A percentile compares a stretch with the other conserved stretches of the same genome.
These are phyloP conservation scores for Sciurus niger DNA, from an alignment of 2,113 vertebrate genomes.

Conservation along the genomic window DNA sequence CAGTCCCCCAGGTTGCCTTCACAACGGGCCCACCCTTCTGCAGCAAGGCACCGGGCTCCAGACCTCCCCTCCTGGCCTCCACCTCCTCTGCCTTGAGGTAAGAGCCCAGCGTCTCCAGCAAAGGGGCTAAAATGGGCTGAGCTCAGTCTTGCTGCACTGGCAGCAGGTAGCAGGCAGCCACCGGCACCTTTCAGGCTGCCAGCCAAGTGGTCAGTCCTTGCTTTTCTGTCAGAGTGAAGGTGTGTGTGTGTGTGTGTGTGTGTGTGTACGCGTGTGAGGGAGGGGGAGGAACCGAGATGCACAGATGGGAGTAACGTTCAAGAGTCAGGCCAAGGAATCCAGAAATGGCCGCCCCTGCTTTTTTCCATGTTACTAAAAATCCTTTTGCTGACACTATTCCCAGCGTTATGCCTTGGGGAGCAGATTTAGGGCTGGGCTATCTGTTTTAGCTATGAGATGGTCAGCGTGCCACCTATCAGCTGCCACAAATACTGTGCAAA, in stretches of 20 bases:
- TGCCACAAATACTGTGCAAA: not conserved
- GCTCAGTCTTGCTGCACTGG: fast-evolving
- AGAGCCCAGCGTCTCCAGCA: not conserved
- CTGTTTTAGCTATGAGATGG: not conserved
- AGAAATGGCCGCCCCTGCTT: not conserved
- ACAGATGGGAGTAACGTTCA: not conserved
- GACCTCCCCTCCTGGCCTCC: not conserved
- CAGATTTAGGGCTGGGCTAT: not conserved
- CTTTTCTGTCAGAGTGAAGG: not conserved
- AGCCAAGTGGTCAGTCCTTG: not conserved
- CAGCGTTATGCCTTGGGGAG: not conserved
- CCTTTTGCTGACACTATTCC: fast-evolving
- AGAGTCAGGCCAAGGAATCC: no score
- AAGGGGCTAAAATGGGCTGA: fast-evolving
- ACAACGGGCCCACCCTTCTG: fast-evolving
- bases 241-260: not conserved
- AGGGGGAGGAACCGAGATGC: not conserved
- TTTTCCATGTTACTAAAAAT: fast-evolving
- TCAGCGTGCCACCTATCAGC: no score
- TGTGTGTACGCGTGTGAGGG: not conserved
- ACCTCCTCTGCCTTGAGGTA: not conserved
- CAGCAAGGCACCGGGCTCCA: fast-evolving
- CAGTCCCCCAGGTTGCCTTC: not conserved
- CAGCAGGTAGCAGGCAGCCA: no score
- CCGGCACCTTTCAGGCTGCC: no score